phyloP scores from a whole-genome alignment of 1,140 invertebrate genomes.

The Polypedilum pembai region DNA sequence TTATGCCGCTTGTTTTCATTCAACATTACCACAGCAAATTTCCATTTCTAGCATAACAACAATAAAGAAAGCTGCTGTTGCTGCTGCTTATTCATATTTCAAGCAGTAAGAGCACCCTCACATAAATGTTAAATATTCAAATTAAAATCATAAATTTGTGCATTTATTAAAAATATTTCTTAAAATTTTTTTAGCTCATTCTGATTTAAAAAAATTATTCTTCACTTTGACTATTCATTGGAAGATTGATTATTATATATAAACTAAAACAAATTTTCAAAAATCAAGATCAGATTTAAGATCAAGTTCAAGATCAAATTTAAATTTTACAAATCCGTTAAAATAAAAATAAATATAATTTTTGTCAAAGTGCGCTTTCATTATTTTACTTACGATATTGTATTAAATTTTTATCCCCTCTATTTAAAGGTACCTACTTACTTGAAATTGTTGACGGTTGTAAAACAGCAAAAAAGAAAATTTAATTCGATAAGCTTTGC shows the following conservation, averaged over 20 bases:
- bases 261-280: no score
- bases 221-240: no score
- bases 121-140: not conserved
- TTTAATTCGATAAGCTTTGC: not conserved
- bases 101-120: not conserved
- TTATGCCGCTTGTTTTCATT: not conserved
- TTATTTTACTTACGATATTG: not conserved
- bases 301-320: not conserved
- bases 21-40: conserved; percentile 4
- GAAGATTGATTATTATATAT: no score
- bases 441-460: not conserved
- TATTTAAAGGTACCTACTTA: not conserved
- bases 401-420: not conserved
- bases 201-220: not conserved
- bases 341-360: no score
- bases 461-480: not conserved
- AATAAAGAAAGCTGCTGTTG: not conserved
- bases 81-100: not conserved
- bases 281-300: no score
- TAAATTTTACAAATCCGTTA: not conserved
- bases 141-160: conserved; percentile 19
- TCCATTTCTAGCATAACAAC: not conserved
- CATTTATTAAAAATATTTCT: not conserved
- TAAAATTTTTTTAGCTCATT: not conserved
- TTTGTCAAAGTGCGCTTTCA: not conserved